Percentiles rank a stretch among this genome's conserved stretches.
phyloP scores from a whole-genome alignment of 2,113 vertebrate species.

The Excalfactoria chinensis region DNA sequence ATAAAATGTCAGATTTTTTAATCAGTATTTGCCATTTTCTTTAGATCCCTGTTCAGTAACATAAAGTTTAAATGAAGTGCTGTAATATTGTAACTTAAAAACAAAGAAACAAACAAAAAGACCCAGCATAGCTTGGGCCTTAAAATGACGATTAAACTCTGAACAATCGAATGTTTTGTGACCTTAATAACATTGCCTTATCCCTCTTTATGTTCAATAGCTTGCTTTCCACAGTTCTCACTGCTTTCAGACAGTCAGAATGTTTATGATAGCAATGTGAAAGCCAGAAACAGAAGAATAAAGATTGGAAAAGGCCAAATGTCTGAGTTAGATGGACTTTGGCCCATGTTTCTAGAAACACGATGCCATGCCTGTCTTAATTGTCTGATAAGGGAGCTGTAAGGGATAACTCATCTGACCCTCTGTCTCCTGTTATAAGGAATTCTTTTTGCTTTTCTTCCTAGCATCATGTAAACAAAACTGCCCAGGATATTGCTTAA shows the following conservation, averaged over 20 bases:
- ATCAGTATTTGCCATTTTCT: background rate
- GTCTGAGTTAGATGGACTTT: background rate
- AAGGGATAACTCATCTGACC: background rate
- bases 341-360: background rate
- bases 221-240: background rate
- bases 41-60: background rate
- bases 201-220: background rate
- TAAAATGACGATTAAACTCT: background rate
- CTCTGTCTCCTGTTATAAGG: background rate
- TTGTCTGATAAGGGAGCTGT: background rate
- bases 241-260: background rate
- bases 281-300: background rate
- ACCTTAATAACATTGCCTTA: background rate
- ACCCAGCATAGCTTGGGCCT: background rate
- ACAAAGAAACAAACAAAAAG: background rate
- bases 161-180: background rate
- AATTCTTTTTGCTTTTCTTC: background rate
- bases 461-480: background rate
- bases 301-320: background rate
- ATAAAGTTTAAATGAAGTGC: background rate
- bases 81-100: background rate
- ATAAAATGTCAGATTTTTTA: background rate
- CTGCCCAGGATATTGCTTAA: background rate
- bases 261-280: fast-evolving
- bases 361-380: background rate